Evolutionary conservation across 2,797 vertebrate species (phyloP).

Genomic region (Xenentodon cancila): DNA sequence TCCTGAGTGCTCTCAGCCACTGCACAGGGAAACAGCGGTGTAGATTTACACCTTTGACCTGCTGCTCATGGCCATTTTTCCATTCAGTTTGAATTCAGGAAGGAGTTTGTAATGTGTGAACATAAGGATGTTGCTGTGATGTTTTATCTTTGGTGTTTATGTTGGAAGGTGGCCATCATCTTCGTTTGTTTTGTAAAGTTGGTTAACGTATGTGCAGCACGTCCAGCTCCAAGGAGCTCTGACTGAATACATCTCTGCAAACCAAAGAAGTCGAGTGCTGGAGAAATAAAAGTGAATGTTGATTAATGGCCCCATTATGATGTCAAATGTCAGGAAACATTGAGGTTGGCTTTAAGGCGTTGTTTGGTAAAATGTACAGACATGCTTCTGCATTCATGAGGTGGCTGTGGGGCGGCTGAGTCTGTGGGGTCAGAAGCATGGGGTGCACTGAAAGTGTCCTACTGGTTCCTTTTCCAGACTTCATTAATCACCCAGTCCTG

Average conservation of each 20-base stretch:
- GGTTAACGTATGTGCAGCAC: neutral
- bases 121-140: too few species aligned
- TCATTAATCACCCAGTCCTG: conserved; percentile 53
- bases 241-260: neutral
- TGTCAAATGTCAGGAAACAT: conserved; percentile 35
- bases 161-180: neutral
- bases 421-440: conserved; percentile 27
- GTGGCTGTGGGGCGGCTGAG: conserved; percentile 33
- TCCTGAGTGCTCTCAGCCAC: neutral
- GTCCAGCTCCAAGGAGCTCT: conserved; percentile 10
- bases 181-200: neutral
- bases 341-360: conserved; percentile 31
- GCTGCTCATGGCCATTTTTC: too few species aligned
- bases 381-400: conserved; percentile 28
- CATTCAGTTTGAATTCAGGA: too few species aligned
- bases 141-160: neutral
- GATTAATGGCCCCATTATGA: conserved; percentile 50
- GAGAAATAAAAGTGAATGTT: conserved; percentile 40
- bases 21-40: neutral
- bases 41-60: too few species aligned
- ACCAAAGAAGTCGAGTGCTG: neutral
- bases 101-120: too few species aligned
- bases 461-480: conserved; percentile 23
- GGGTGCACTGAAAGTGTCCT: conserved; percentile 36
- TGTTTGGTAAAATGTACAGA: conserved; percentile 34